phyloP scores from a whole-genome alignment of 2,113 vertebrate species.

The Tachuris rubrigastra region DNA sequence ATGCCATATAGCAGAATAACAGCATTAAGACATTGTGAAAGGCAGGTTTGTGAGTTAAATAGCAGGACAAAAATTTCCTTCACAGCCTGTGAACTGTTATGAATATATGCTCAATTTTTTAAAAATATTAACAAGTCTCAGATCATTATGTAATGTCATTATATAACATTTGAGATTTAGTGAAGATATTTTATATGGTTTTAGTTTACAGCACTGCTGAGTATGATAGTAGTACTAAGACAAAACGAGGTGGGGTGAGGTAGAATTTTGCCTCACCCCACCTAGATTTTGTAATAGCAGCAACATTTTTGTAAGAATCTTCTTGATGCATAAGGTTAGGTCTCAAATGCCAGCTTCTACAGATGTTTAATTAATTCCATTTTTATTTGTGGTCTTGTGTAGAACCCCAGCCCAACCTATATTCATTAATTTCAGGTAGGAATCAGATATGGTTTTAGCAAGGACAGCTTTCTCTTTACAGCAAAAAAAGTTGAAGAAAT shows the following conservation, averaged over 20 bases:
- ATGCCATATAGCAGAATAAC: neutral
- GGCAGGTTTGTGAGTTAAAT: neutral
- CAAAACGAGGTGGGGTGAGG: fast-evolving
- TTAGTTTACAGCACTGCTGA: neutral
- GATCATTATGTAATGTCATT: too few species aligned
- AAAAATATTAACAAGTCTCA: neutral
- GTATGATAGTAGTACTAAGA: neutral
- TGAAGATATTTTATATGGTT: neutral
- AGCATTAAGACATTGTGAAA: neutral
- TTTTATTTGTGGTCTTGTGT: neutral
- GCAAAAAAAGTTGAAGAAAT: neutral
- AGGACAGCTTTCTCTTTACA: neutral
- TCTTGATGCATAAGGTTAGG: neutral
- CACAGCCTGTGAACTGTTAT: neutral
- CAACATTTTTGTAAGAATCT: neutral
- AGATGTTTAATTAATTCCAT: neutral
- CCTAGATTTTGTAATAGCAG: constrained; percentile 22
- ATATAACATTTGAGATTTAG: neutral
- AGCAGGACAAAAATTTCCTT: neutral
- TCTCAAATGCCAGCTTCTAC: neutral
- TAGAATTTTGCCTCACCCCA: neutral
- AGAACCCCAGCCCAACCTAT: neutral
- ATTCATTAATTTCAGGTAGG: neutral
- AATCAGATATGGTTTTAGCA: neutral
- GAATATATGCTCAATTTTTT: neutral